Conservation (phyloP, 2,888 invertebrate genomes). For the Minunthozetes semirufus region DNA sequence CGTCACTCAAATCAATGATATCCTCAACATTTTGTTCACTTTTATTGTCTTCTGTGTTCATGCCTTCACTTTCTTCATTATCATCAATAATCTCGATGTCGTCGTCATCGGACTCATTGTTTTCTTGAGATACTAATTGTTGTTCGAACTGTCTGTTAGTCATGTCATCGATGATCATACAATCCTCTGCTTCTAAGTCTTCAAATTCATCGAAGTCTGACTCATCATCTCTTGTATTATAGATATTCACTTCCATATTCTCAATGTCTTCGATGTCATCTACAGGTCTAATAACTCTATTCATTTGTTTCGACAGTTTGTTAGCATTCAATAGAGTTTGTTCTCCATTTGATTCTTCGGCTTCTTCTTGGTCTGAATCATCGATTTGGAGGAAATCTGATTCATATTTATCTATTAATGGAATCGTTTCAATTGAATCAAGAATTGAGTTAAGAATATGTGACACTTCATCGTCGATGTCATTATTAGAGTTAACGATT, state of each 20-base stretch:
- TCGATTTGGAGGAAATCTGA: neutral
- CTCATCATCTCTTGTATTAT: neutral
- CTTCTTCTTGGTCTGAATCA: neutral
- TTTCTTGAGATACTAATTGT: neutral
- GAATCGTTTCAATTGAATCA: neutral
- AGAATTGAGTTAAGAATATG: neutral
- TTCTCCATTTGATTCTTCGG: neutral
- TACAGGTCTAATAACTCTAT: neutral
- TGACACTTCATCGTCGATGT: neutral
- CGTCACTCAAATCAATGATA: neutral
- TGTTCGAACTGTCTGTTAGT: neutral
- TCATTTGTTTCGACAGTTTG: too few species aligned
- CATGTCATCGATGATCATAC: slow-evolving; percentile 3
- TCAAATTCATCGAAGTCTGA: neutral
- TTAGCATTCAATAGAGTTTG: neutral
- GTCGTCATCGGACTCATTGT: neutral
- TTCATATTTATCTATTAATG: neutral
- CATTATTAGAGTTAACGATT: neutral
- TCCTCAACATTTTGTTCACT: neutral
- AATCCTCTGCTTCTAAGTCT: slow-evolving; percentile 1
- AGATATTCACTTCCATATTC: neutral
- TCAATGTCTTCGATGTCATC: slow-evolving; percentile 9
- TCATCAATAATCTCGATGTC: neutral
- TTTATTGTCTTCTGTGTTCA: neutral
- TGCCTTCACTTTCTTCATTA: too few species aligned